These are phyloP conservation scores for Chironex yamaguchii DNA, from an alignment of 30 jellyfish, hydroid and myxozoan genomes.

Conservation along the genomic window DNA sequence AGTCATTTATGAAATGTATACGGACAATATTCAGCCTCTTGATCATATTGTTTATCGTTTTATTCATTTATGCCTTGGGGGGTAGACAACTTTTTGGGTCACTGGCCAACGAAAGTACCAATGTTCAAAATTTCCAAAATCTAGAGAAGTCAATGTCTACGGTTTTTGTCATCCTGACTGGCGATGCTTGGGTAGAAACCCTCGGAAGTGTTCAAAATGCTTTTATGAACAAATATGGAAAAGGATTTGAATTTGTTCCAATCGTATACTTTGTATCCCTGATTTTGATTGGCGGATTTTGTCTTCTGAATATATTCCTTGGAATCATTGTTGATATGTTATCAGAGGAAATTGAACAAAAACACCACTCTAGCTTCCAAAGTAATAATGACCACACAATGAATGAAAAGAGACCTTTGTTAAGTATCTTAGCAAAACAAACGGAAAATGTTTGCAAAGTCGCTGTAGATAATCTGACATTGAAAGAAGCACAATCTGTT, in stretches of 20 bases:
- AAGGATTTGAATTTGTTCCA: conserved; percentile 34
- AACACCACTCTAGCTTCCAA: neutral
- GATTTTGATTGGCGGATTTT: conserved; percentile 75
- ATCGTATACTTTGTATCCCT: conserved; percentile 65
- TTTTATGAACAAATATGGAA: neutral
- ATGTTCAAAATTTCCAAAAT: conserved; percentile 55
- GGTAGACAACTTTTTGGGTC: conserved; percentile 78
- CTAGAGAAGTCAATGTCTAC: conserved; percentile 65
- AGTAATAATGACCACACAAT: neutral
- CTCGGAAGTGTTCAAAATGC: conserved; percentile 42
- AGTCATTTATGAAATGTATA: conserved; percentile 63
- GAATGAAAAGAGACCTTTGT: neutral
- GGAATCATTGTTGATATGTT: conserved; percentile 89
- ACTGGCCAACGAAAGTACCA: neutral
- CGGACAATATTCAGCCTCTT: conserved; percentile 65
- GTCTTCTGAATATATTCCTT: conserved; percentile 81
- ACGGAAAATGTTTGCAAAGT: neutral
- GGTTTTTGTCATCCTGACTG: conserved; percentile 83
- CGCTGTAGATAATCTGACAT: too few relatives aligned
- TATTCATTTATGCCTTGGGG: conserved; percentile 74
- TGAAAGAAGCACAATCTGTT: too few relatives aligned
- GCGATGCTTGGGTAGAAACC: conserved; percentile 83
- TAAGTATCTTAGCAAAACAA: neutral
- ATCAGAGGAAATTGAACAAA: conserved; percentile 51
- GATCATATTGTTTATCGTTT: conserved; percentile 54